Percentiles rank a stretch among this genome's conserved stretches.
Conservation (phyloP, 1,140 invertebrate genomes). For the Leptoteleia sp. region DNA sequence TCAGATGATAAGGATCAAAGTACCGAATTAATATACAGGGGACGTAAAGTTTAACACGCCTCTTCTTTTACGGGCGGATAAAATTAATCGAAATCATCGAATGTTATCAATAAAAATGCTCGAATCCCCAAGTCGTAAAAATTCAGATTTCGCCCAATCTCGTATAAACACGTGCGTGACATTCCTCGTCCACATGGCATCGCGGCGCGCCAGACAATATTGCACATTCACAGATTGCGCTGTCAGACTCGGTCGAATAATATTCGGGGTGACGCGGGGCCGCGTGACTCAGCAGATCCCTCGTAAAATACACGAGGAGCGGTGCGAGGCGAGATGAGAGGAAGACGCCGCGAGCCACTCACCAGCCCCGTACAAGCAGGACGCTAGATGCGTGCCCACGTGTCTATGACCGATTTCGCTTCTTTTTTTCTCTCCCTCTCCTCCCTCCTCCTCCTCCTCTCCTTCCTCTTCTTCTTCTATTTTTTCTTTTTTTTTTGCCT, state of each 20-base stretch:
- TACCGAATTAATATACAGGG: too few relatives aligned
- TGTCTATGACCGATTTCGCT: slow-evolving; percentile 75
- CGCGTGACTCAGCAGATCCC: slow-evolving; percentile 75
- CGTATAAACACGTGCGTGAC: slow-evolving; percentile 67
- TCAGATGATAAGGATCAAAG: too few relatives aligned
- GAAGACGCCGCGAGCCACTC: too few relatives aligned
- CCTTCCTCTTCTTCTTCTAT: too few relatives aligned
- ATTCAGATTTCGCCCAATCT: slow-evolving; percentile 33
- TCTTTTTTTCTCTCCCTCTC: too few relatives aligned
- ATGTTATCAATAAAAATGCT: slow-evolving; percentile 16
- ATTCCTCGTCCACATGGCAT: slow-evolving; percentile 73
- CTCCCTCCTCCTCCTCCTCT: too few relatives aligned
- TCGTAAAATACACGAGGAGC: slow-evolving; percentile 16
- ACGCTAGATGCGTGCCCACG: slow-evolving; percentile 64
- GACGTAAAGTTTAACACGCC: too few relatives aligned
- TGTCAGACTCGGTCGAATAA: slow-evolving; percentile 77
- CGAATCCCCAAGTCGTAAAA: slow-evolving; percentile 8
- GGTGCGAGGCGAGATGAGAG: slow-evolving; percentile 8
- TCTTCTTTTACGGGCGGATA: not conserved
- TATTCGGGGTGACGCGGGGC: slow-evolving; percentile 75
- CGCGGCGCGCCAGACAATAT: slow-evolving; percentile 71
- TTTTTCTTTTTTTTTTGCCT: slow-evolving; percentile 64
- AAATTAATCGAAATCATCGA: not conserved
- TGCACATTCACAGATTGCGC: slow-evolving; percentile 78
- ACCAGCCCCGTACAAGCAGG: slow-evolving; percentile 35